These are phyloP conservation scores for Phthorimaea operculella DNA, from an alignment of 1,140 invertebrate genomes.

Conservation along the genomic window DNA sequence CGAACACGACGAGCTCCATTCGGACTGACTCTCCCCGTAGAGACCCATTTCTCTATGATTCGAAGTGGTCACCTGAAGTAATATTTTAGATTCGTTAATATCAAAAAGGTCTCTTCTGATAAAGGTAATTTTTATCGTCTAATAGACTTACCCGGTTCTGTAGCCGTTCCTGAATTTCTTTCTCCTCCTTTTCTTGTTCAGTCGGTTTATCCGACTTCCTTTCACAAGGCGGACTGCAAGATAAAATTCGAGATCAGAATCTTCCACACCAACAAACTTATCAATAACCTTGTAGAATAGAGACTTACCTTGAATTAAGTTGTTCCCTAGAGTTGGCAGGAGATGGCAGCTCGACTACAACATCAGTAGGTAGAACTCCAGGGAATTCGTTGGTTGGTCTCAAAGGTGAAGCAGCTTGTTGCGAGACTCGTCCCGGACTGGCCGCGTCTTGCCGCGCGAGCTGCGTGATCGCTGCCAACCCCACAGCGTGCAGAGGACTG, in stretches of 20 bases:
- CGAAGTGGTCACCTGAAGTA: slow-evolving; percentile 37
- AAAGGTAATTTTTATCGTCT: background rate
- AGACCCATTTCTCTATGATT: slow-evolving; percentile 56
- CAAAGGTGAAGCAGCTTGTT: slow-evolving; percentile 24
- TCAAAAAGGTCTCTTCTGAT: background rate
- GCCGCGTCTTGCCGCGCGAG: slow-evolving; percentile 58
- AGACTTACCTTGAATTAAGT: slow-evolving; percentile 20
- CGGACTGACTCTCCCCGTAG: slow-evolving; percentile 76
- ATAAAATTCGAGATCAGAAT: slow-evolving; percentile 9
- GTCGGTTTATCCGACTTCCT: slow-evolving; percentile 42
- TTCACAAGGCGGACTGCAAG: slow-evolving; percentile 43
- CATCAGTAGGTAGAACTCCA: slow-evolving; percentile 62
- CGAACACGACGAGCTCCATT: slow-evolving; percentile 75
- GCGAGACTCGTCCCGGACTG: slow-evolving; percentile 57
- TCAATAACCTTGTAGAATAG: background rate
- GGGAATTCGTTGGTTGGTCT: slow-evolving; percentile 49
- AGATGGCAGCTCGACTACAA: slow-evolving; percentile 59
- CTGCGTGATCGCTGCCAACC: slow-evolving; percentile 72
- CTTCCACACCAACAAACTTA: background rate
- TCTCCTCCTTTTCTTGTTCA: slow-evolving; percentile 50
- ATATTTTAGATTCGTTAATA: background rate
- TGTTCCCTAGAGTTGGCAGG: slow-evolving; percentile 39
- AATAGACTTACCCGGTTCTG: slow-evolving; percentile 43
- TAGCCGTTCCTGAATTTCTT: slow-evolving; percentile 46
- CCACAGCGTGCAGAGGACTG: slow-evolving; percentile 69